These are phyloP conservation scores for Oreochromis grahami DNA, from an alignment of 2,797 vertebrate species.

Conservation along the genomic window DNA sequence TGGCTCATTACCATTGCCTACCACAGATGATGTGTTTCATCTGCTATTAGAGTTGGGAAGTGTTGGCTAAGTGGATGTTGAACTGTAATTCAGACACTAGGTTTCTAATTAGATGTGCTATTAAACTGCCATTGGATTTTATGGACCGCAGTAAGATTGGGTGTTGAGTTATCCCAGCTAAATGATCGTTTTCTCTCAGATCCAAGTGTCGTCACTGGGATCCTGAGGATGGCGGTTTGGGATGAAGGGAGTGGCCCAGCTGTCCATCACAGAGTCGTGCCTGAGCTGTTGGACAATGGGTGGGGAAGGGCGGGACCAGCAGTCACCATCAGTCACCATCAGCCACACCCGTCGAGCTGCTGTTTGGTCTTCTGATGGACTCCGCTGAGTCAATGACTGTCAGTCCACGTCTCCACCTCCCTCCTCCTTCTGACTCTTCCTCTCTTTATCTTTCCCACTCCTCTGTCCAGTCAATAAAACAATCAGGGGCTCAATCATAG, in stretches of 20 bases:
- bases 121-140: not conserved
- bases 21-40: not conserved
- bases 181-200: not conserved
- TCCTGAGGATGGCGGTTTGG: not conserved
- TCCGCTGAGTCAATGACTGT: conserved; percentile 75
- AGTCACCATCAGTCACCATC: conserved; percentile 67
- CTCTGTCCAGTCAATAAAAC: conserved; percentile 54
- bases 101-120: not conserved
- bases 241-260: conserved; percentile 39
- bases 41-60: not conserved
- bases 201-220: not conserved
- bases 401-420: conserved; percentile 45
- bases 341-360: conserved; percentile 56
- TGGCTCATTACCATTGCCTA: not conserved
- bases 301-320: conserved; percentile 43
- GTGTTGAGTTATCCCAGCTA: not conserved
- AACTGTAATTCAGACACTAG: not conserved
- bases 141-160: not conserved
- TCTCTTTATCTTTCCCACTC: conserved; percentile 25
- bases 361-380: conserved; percentile 64
- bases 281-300: conserved; percentile 52
- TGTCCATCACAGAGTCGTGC: conserved; percentile 45
- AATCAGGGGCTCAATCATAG: conserved; percentile 29
- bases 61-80: not conserved
- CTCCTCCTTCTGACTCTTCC: conserved; percentile 16